These are phyloP conservation scores for Colossoma macropomum DNA, from an alignment of 2,113 vertebrate genomes.

Conservation along the genomic window DNA sequence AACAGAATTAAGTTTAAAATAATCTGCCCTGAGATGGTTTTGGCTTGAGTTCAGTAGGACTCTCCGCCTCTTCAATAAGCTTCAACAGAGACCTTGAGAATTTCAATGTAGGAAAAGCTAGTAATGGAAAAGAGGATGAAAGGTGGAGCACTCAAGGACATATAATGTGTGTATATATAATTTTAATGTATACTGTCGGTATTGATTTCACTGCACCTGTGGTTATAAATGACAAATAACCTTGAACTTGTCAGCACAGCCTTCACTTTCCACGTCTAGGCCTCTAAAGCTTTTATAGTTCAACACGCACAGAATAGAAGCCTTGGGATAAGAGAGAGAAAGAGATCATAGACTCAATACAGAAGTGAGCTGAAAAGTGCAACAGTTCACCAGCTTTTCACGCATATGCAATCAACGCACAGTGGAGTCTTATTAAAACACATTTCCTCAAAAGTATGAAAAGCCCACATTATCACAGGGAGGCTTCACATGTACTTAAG, in stretches of 20 bases:
- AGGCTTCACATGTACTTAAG: background rate
- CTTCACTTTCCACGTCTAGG: background rate
- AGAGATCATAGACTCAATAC: background rate
- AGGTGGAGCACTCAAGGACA: background rate
- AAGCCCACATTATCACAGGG: background rate
- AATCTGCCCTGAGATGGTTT: background rate
- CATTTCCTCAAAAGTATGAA: background rate
- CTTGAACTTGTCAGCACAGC: slow-evolving; percentile 3
- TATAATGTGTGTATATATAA: background rate
- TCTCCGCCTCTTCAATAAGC: background rate
- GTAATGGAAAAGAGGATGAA: background rate
- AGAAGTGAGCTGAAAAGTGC: background rate
- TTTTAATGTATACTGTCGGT: background rate
- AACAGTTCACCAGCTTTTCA: background rate
- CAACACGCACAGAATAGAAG: background rate
- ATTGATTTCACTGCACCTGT: background rate
- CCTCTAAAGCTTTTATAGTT: background rate
- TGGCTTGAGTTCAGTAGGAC: background rate
- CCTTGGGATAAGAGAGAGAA: background rate
- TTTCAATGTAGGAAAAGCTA: background rate
- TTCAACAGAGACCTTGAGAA: background rate
- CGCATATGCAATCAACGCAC: background rate
- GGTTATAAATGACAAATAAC: background rate
- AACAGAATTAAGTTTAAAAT: background rate
- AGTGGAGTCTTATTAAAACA: too few relatives aligned